phyloP scores from a whole-genome alignment of 2,113 vertebrate genomes.

The Vidua macroura region DNA sequence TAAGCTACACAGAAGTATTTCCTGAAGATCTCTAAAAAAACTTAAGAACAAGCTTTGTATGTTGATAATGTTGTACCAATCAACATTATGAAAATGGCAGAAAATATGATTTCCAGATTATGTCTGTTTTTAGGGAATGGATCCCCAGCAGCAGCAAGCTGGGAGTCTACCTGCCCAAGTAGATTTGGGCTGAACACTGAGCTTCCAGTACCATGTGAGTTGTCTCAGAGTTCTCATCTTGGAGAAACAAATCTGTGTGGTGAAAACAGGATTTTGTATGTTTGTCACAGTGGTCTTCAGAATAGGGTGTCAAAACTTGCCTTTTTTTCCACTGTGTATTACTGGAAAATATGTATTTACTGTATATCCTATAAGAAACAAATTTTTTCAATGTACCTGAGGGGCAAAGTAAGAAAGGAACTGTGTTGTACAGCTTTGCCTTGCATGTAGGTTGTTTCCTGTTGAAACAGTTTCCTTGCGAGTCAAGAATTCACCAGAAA shows the following conservation, averaged over 20 bases:
- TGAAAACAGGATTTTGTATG: background rate
- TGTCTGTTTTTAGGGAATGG: background rate
- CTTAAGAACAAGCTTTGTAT: background rate
- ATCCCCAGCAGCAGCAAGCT: background rate
- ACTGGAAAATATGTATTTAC: background rate
- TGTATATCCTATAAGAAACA: background rate
- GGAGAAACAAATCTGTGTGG: background rate
- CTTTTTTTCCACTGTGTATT: background rate
- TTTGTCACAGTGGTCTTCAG: background rate
- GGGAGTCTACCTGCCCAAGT: background rate
- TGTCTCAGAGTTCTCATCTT: background rate
- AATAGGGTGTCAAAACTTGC: background rate
- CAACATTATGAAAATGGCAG: background rate
- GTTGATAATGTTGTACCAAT: background rate
- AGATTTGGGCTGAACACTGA: background rate
- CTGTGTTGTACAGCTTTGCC: background rate
- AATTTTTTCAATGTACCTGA: background rate
- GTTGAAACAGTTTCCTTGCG: background rate
- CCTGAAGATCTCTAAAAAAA: background rate
- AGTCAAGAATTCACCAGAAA: background rate
- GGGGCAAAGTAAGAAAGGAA: background rate
- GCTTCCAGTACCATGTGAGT: fast-evolving
- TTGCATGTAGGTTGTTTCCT: background rate
- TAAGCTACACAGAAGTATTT: background rate
- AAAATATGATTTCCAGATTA: background rate